Evolutionary conservation across 2,113 vertebrate genomes (phyloP).

Genomic region (Aplodontia rufa): DNA sequence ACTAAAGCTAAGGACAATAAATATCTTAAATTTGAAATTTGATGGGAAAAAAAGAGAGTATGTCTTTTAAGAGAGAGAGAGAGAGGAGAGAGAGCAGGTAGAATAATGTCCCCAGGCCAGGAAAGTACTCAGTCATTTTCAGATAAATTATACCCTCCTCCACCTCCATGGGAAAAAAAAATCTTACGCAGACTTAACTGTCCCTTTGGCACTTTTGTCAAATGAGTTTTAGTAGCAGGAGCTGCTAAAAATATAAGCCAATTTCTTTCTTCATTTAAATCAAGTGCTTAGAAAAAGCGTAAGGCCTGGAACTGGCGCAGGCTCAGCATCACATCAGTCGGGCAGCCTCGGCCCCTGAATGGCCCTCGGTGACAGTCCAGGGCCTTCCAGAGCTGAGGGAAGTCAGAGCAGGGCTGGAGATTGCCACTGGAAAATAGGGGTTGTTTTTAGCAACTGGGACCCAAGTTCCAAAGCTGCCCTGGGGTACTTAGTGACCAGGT

Average conservation of each 20-base stretch:
- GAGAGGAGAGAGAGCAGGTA: slow-evolving; percentile 40
- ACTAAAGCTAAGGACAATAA: slow-evolving; percentile 57
- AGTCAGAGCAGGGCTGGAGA: background rate
- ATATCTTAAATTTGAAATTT: slow-evolving; percentile 61
- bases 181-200: slow-evolving; percentile 77
- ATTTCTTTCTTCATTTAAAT: slow-evolving; percentile 78
- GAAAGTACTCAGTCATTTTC: slow-evolving; percentile 81
- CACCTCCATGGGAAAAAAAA: slow-evolving; percentile 78
- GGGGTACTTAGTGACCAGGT: background rate
- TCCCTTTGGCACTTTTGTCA: slow-evolving; percentile 81
- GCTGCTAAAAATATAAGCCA: slow-evolving; percentile 80
- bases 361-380: slow-evolving; percentile 7
- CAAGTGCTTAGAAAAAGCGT: slow-evolving; percentile 74
- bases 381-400: background rate
- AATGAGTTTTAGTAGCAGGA: slow-evolving; percentile 83
- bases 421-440: background rate
- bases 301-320: slow-evolving; percentile 60
- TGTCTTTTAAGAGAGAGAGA: slow-evolving; percentile 50
- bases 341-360: background rate
- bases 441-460: background rate
- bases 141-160: slow-evolving; percentile 79
- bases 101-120: slow-evolving; percentile 75
- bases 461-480: background rate
- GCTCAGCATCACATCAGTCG: slow-evolving; percentile 22
- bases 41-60: slow-evolving; percentile 21